Base-by-base conservation (phyloP, 2,113 vertebrate genomes). In the Phasianus colchicus region DNA sequence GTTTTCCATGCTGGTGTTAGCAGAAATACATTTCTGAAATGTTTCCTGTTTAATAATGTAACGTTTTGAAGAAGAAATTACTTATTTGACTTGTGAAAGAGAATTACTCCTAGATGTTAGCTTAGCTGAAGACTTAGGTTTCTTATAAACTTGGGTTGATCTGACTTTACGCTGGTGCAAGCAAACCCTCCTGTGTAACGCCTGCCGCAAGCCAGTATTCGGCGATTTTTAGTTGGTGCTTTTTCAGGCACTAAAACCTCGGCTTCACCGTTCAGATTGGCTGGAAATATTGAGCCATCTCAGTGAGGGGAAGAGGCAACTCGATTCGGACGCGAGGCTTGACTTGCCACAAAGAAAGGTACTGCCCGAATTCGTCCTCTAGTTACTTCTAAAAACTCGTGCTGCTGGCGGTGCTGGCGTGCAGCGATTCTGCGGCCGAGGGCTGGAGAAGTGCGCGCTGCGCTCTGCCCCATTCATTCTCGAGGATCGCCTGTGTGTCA, bases 301-400 rank as follows among this genome's bases (percentile, higher is more conserved):
- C 25, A 3, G 7, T 38, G 3, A 64, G 63, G 19, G 9, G 10
- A 4, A 45, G 76, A 40, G 54, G 57, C 64, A 11, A 80, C 58
- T 48, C 48, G 20, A 29, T 90, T 70, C 34, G 34, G 36, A 3
- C 15, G 74, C 58, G 40, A 83, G 58, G 12, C 60, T 58, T 40
- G 78, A 40, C 10, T 64, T 66, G 43, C 70, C 65, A 79, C 89
- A 92, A 95, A 95, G 84, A 14, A 78, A 73, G 73, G 61, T 52
- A 34, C 48, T 70, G 82, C 48, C 19, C 17, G 69, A 1, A 19
- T 83, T n/a, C n/a, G 64, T 78, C 66, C 11, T 32, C 5, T 0
- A 9, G 1, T 34, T 60, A 2, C 42, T 70, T 15, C 3, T 5
- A 0, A 9, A 5, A 21, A 2, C 50, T 55, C 32, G 42, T 9